phyloP scores from a whole-genome alignment of 1,140 invertebrate species.

The Solenopsis invicta region DNA sequence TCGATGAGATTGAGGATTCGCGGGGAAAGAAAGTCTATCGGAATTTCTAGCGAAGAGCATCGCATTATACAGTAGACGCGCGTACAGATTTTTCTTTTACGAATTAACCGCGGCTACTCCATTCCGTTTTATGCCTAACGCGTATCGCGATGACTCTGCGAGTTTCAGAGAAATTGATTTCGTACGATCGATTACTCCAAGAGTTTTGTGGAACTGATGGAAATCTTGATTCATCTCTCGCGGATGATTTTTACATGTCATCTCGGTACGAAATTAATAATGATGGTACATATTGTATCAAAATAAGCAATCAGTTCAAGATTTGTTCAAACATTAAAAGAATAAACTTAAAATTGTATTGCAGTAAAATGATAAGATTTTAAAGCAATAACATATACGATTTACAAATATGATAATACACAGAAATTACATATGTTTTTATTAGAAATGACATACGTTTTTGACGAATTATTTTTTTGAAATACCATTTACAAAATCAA shows the following conservation, averaged over 20 bases:
- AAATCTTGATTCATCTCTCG: constrained; percentile 40
- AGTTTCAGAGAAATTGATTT: constrained; percentile 48
- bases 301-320: background rate
- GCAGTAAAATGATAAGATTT: no score
- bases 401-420: background rate
- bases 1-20: constrained; percentile 41
- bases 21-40: constrained; percentile 33
- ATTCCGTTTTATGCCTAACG: constrained; percentile 17
- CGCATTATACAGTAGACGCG: background rate
- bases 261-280: constrained; percentile 12
- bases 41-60: constrained; percentile 26
- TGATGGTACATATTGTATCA: background rate
- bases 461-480: background rate
- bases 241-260: background rate
- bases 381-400: background rate
- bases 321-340: background rate
- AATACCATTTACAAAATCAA: background rate
- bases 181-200: constrained; percentile 27
- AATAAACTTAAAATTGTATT: background rate
- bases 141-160: constrained; percentile 19
- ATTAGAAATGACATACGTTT: background rate
- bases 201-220: constrained; percentile 26
- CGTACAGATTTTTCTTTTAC: constrained; percentile 4
- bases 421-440: background rate
- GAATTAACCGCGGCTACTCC: constrained; percentile 5